phyloP scores from a whole-genome alignment of 1,140 invertebrate species.

The Cecropterus lyciades region DNA sequence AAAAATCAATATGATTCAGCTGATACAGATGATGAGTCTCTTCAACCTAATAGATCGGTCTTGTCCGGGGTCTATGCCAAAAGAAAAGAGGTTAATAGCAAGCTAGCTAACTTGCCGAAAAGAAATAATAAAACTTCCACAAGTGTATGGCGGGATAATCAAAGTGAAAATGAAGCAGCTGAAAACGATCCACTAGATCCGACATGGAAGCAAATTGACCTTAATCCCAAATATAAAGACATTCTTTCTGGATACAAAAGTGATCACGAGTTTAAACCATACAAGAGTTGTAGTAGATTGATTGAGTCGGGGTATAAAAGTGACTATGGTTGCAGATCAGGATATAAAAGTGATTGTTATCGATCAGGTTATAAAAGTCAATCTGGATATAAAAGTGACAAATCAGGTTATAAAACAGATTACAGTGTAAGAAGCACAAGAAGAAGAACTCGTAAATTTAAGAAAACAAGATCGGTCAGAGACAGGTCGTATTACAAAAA shows the following conservation, averaged over 20 bases:
- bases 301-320: slow-evolving; percentile 86
- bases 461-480: slow-evolving; percentile 83
- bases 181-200: slow-evolving; percentile 84
- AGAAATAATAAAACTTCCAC: slow-evolving; percentile 67
- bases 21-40: slow-evolving; percentile 74
- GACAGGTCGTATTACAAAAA: slow-evolving; percentile 83
- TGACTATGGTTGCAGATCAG: slow-evolving; percentile 83
- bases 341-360: slow-evolving; percentile 83
- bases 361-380: slow-evolving; percentile 86
- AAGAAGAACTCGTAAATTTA: slow-evolving; percentile 79
- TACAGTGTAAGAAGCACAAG: slow-evolving; percentile 84
- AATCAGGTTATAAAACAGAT: slow-evolving; percentile 85
- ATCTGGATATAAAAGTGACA: slow-evolving; percentile 86
- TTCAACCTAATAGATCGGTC: slow-evolving; percentile 71
- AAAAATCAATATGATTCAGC: slow-evolving; percentile 78
- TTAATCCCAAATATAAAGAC: slow-evolving; percentile 86
- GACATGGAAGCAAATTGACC: slow-evolving; percentile 86
- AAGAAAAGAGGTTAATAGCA: slow-evolving; percentile 80
- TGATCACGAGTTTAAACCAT: slow-evolving; percentile 84
- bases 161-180: slow-evolving; percentile 80
- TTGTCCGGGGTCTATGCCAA: slow-evolving; percentile 81
- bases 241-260: slow-evolving; percentile 85
- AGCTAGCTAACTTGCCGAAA: slow-evolving; percentile 70
- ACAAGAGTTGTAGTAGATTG: slow-evolving; percentile 85
- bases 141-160: slow-evolving; percentile 76